Evolutionary conservation across 2,113 vertebrate species (phyloP), one percentile per base, ranked within the genome.

Genomic region (Odontesthes bonariensis): DNA sequence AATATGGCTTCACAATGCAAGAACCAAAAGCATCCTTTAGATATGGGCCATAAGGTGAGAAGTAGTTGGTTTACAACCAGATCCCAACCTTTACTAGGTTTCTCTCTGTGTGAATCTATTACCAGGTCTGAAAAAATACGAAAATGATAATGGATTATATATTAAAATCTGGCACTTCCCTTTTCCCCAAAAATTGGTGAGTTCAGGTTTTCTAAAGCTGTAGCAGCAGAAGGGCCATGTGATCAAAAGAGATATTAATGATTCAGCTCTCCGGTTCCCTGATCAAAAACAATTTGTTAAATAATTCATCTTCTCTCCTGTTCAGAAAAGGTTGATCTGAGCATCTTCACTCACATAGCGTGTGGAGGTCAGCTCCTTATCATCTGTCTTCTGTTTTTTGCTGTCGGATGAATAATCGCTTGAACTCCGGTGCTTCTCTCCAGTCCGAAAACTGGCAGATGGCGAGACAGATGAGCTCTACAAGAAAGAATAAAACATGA

Each of bases 381-480:
- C 96, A 68, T 97, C 96, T 0, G 96, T 98, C 90, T 97, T 98
- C 92, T 97, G 97, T 42, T 98, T 98, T 93, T 98, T 98, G 92
- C 93, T 96, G n/a, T 98, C 97, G n/a, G 96, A 96, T 33, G 96
- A 95, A 85, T 96, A 98, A 86, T 98, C 96, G 40, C 95, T 94
- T 4, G 96, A 96, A 90, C 95, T 96, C 86, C 96, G 94, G 91
- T 98, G 97, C 83, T 98, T 98, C 92, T 97, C 97, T 82, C 94
- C 94, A 49, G 95, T 86, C 90, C 97, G 95, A 87, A 98, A 98
- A 94, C 96, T 98, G 85, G 96, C 96, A 62, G 97, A 97, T 9
- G 97, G 97, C 81, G 97, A 98, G 69, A 98, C 96, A 0, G 97
- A 98, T 49, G 96, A 97, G 83, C 97, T 98, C 97, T 98, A 92